Percentiles rank a stretch among this genome's conserved stretches.
phyloP scores from a whole-genome alignment of 2,113 vertebrate species.

The Opisthocomus hoazin region DNA sequence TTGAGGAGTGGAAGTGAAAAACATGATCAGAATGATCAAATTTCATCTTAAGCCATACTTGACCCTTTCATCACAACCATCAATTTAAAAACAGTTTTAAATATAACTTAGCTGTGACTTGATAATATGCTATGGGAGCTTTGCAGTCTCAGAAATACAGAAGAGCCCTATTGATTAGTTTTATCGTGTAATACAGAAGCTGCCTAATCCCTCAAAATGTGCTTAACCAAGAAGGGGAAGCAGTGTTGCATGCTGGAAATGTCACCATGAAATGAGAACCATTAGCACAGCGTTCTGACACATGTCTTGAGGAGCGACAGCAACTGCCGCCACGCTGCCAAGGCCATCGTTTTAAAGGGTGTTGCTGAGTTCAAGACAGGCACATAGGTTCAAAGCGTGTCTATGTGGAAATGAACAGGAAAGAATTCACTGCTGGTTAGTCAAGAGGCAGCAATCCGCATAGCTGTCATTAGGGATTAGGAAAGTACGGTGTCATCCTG shows the following conservation, averaged over 20 bases:
- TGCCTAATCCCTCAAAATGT: not conserved
- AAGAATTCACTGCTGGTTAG: not conserved
- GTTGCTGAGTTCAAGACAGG: not conserved
- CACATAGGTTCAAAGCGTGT: fast-evolving
- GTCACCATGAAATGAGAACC: not conserved
- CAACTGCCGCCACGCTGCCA: not conserved
- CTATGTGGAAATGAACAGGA: not conserved
- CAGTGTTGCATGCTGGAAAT: not conserved
- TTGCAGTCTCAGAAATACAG: not conserved
- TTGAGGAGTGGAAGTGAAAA: not conserved
- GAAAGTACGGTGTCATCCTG: not conserved
- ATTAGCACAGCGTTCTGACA: not conserved
- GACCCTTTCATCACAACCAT: not conserved
- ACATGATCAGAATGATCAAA: not conserved
- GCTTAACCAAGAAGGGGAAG: not conserved
- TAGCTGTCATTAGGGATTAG: not conserved
- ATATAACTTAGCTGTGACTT: not conserved
- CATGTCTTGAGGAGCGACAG: fast-evolving
- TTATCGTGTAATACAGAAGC: not conserved
- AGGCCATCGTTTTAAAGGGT: not conserved
- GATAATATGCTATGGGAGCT: not conserved
- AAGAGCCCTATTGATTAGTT: not conserved
- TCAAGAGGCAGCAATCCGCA: not conserved
- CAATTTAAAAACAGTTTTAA: not conserved
- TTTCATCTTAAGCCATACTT: not conserved